phyloP scores from a whole-genome alignment of 35 echinoderm and acorn worm species.

The Apostichopus californicus region DNA sequence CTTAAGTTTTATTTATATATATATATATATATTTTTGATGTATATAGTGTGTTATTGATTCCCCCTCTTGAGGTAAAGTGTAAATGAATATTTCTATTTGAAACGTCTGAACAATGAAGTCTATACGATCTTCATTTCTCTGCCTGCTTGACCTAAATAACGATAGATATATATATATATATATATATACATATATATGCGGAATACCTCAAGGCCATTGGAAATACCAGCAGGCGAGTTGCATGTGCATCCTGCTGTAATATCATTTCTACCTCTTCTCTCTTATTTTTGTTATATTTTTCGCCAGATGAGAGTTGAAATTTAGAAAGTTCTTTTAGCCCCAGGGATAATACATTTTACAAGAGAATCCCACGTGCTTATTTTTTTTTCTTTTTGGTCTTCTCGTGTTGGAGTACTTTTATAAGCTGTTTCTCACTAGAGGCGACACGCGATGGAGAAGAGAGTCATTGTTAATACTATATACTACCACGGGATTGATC shows the following conservation, averaged over 20 bases:
- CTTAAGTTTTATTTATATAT: no score
- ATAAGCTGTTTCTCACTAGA: neutral
- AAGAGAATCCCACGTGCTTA: constrained; percentile 8
- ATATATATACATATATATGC: neutral
- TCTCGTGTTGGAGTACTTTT: constrained; percentile 2
- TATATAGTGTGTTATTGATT: neutral
- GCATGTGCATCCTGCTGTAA: constrained; percentile 1
- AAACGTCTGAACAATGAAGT: constrained; percentile 11
- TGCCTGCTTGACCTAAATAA: constrained; percentile 15
- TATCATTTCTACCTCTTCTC: neutral
- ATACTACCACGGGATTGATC: no score
- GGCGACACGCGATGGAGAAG: neutral
- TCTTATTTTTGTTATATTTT: neutral
- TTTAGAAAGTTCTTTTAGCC: constrained; percentile 3
- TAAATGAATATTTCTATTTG: neutral
- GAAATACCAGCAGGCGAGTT: neutral
- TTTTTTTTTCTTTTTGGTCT: neutral
- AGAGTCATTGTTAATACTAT: no score
- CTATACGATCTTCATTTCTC: neutral
- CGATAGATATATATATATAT: constrained; percentile 6
- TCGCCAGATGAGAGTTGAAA: neutral
- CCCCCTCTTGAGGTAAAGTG: neutral
- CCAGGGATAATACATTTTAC: neutral
- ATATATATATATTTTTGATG: no score
- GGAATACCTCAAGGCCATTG: constrained; percentile 2